Percentiles rank a stretch among this genome's conserved stretches.
Conservation (phyloP, 2,888 invertebrate genomes). For the Oligia fasciuncula region DNA sequence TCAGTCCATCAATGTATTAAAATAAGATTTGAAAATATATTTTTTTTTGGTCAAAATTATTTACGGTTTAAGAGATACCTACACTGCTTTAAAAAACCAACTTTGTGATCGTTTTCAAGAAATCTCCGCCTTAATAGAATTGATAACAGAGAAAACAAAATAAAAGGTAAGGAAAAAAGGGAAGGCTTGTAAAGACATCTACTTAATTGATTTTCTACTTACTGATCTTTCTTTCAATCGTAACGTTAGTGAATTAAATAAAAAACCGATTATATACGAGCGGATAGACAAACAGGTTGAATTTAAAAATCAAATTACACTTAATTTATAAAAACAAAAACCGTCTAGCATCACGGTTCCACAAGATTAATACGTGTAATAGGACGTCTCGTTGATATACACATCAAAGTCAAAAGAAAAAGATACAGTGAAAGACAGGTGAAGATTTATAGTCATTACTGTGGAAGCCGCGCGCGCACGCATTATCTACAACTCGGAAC, state of each 20-base stretch:
- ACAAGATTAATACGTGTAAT: conserved; percentile 82
- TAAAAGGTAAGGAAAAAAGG: not conserved
- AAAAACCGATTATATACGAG: not conserved
- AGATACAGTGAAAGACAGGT: conserved; percentile 76
- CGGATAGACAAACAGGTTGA: not conserved
- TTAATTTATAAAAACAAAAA: conserved; percentile 49
- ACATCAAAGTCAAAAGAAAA: conserved; percentile 81
- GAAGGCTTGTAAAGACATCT: not conserved
- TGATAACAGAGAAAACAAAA: not conserved
- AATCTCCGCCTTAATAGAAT: conserved; percentile 18
- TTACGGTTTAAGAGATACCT: too few relatives aligned
- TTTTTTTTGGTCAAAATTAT: too few relatives aligned
- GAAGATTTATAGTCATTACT: conserved; percentile 85
- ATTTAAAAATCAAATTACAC: conserved; percentile 20
- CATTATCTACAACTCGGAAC: conserved; percentile 73
- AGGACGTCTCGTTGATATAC: conserved; percentile 80
- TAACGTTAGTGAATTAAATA: not conserved
- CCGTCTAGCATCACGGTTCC: conserved; percentile 48
- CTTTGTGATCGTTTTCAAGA: too few relatives aligned
- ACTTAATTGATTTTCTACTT: not conserved
- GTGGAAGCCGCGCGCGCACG: conserved; percentile 70
- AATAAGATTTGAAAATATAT: too few relatives aligned
- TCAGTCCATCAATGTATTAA: too few relatives aligned
- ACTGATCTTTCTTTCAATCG: not conserved
- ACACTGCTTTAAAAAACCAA: too few relatives aligned